Evolutionary conservation across 2,113 vertebrate genomes (phyloP).

Genomic region (Heloderma charlesbogerti): DNA sequence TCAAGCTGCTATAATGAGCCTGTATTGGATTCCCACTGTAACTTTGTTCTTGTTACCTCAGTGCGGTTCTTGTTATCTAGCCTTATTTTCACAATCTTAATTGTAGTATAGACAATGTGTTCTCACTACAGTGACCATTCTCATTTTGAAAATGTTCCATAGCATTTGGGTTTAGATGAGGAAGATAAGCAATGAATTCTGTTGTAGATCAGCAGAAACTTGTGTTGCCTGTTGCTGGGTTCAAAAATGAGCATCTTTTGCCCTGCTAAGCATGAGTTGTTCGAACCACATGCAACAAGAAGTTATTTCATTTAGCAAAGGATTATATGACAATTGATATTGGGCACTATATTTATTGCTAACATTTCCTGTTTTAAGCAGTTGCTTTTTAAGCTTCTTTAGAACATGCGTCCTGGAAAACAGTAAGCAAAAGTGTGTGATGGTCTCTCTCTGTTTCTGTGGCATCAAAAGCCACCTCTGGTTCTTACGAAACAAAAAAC

Average conservation of each 20-base stretch:
- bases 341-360: neutral
- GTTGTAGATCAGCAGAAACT: neutral
- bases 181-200: neutral
- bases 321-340: neutral
- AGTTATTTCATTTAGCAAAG: neutral
- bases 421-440: neutral
- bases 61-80: neutral
- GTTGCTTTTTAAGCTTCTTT: neutral
- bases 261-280: neutral
- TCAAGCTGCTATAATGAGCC: neutral
- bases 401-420: neutral
- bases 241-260: neutral
- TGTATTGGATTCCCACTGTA: neutral
- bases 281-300: neutral
- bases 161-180: neutral
- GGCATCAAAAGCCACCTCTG: neutral
- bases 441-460: neutral
- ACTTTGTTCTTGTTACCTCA: constrained; percentile 19
- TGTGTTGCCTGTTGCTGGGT: neutral
- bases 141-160: neutral
- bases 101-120: neutral
- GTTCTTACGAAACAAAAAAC: neutral
- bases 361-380: neutral
- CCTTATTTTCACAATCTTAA: neutral
- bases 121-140: neutral